Evolutionary conservation across 2,888 invertebrate species (phyloP), one percentile per base, ranked within the genome.

Genomic region (Vesta saturnalis): DNA sequence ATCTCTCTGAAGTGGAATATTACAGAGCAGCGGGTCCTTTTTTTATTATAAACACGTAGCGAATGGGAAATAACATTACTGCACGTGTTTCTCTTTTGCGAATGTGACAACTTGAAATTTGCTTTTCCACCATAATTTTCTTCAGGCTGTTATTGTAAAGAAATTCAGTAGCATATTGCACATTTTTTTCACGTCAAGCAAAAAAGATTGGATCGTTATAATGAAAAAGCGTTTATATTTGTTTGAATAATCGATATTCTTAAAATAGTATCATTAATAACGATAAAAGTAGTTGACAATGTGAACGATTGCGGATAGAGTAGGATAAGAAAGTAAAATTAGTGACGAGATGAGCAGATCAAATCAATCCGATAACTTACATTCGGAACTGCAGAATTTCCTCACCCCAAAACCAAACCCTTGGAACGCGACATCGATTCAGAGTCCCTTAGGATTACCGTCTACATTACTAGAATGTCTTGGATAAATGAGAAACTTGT

Each of bases 401-500:
- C 54, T 23, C 49, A 57, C 49, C 59, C 59, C 52, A 39, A 18
- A 62, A 39, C 16, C 43, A 35, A 18, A 54, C 66, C 57, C 39
- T 43, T n/a, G 16, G 35, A 65, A 23, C 52, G 59, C 57, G 57
- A 57, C 69, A 69, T 69, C 69, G 69, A 69, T 69, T 69, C 60
- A 23, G 46, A 49, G 57, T 64, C 61, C 64, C 69, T 39, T 46
- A 69, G 61, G 64, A 58, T 62, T 62, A 58, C 52, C 54, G 59
- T 58, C 67, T 59, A 52, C 61, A 67, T 60, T 61, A 67, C 61
- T 52, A 22, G 61, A 60, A 67, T 61, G 58, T 62, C 67, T 62
- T 62, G 58, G 62, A 60, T 56, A 61, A 67, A 67, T 61, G 61
- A 67, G 61, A 67, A 67, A 67, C 61, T 54, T 21, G 57, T 57